These are phyloP conservation scores for Emydocephalus ijimae DNA, from an alignment of 2,113 vertebrate genomes.

Conservation along the genomic window DNA sequence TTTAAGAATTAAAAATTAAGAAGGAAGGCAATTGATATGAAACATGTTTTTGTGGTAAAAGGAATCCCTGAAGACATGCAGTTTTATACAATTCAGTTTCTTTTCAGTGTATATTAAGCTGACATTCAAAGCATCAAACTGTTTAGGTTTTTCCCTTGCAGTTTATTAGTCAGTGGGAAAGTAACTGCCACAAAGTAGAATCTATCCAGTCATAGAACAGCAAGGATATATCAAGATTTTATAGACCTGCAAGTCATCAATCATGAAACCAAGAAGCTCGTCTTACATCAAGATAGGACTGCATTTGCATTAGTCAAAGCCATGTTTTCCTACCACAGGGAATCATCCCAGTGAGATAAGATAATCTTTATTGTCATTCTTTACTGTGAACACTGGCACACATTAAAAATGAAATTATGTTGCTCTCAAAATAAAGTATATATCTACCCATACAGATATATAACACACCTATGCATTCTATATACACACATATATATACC, in stretches of 20 bases:
- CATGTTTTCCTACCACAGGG: not conserved
- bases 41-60: not conserved
- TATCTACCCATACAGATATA: no score
- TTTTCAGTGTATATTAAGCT: not conserved
- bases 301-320: not conserved
- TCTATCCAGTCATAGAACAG: not conserved
- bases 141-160: not conserved
- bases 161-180: not conserved
- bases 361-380: no score
- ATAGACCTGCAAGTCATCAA: not conserved
- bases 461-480: no score
- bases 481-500: no score
- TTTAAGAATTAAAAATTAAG: no score
- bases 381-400: no score
- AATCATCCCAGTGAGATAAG: not conserved
- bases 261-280: not conserved
- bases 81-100: not conserved
- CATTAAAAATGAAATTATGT: no score
- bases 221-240: not conserved
- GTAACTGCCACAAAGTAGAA: not conserved
- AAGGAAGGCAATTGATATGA: not conserved
- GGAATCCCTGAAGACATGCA: not conserved
- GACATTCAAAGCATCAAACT: not conserved
- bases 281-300: not conserved
- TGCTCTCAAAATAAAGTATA: no score